These are phyloP conservation scores for Tineola bisselliella DNA, from an alignment of 2,888 invertebrate genomes.

Conservation along the genomic window DNA sequence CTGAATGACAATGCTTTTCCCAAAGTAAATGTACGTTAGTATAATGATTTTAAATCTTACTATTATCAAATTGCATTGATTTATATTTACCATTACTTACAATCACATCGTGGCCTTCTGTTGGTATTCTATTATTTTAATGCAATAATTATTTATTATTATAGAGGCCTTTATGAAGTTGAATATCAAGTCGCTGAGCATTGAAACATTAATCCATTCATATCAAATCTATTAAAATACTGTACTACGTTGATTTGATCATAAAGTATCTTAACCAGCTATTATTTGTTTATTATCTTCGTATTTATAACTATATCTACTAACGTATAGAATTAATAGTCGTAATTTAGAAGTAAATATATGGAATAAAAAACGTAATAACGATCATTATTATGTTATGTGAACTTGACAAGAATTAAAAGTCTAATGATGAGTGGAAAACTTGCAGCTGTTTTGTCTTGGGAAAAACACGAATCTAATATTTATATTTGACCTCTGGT, in stretches of 20 bases:
- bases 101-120: slow-evolving; percentile 1
- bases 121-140: slow-evolving; percentile 3
- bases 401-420: not conserved
- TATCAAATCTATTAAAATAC: not conserved
- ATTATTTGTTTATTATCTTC: not conserved
- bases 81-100: not conserved
- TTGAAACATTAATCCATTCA: not conserved
- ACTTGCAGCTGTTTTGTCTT: not conserved
- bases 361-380: not conserved
- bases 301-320: no score
- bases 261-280: not conserved
- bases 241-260: not conserved
- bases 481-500: not conserved
- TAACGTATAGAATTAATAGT: not conserved
- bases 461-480: not conserved
- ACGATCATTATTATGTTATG: not conserved
- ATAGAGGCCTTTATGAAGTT: not conserved
- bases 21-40: not conserved
- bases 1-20: not conserved
- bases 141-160: not conserved
- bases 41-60: not conserved
- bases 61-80: not conserved
- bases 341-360: not conserved
- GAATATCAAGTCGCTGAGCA: not conserved
- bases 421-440: not conserved